Percentiles rank a stretch among this genome's conserved stretches.
phyloP scores from a whole-genome alignment of 2,797 vertebrate species.

The Coilia nasus region DNA sequence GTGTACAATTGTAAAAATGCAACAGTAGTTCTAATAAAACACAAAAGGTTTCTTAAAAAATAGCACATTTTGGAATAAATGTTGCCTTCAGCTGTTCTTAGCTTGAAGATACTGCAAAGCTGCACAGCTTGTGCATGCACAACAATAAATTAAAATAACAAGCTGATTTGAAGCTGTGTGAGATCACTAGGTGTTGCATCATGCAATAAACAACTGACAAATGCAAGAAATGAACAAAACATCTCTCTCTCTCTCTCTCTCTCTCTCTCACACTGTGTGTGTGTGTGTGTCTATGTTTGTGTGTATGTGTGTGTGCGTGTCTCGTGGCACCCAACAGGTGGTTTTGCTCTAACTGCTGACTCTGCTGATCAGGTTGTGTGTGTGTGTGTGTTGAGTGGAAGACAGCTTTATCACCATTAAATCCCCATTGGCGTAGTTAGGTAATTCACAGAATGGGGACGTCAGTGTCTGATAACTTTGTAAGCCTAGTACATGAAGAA shows the following conservation, averaged over 20 bases:
- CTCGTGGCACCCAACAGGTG: not conserved
- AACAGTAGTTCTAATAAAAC: not conserved
- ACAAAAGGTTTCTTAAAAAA: not conserved
- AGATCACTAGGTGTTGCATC: not conserved
- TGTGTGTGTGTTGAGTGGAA: not conserved
- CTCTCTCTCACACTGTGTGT: too few species aligned
- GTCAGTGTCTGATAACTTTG: conserved; percentile 77
- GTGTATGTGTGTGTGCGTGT: not conserved
- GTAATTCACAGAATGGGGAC: conserved; percentile 70
- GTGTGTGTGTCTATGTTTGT: not conserved
- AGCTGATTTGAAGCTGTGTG: not conserved
- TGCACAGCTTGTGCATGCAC: not conserved
- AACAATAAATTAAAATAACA: not conserved
- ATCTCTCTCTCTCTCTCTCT: too few species aligned
- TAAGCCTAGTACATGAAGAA: conserved; percentile 43
- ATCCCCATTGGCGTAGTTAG: conserved; percentile 49
- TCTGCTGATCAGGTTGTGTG: conserved; percentile 11
- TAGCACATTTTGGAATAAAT: not conserved
- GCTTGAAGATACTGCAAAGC: not conserved
- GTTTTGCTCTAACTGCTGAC: conserved; percentile 14
- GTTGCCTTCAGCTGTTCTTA: not conserved
- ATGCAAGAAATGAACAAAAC: not conserved
- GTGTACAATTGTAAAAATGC: not conserved
- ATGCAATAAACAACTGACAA: not conserved
- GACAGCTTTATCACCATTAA: not conserved